These are phyloP conservation scores for Platyscapa corneri DNA, from an alignment of 1,140 invertebrate species.

Conservation along the genomic window DNA sequence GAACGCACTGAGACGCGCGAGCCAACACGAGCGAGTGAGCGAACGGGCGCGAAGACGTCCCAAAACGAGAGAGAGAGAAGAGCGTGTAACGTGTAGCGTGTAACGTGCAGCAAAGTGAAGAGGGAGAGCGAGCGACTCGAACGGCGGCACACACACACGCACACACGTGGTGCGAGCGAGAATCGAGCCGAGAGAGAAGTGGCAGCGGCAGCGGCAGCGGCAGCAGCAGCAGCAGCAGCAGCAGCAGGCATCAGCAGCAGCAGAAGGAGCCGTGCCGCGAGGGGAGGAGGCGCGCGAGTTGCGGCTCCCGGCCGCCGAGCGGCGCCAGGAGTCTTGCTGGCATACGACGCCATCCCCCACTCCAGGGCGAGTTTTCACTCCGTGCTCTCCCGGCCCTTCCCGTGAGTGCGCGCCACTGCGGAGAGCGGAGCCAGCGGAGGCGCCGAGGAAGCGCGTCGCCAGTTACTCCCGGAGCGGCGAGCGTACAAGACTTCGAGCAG, in stretches of 20 bases:
- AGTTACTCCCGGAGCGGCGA: constrained; percentile 52
- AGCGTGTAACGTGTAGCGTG: no score
- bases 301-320: neutral
- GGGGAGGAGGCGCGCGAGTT: neutral
- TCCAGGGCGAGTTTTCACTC: neutral
- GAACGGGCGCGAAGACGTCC: no score
- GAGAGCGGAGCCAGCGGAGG: constrained; percentile 19
- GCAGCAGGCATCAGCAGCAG: no score
- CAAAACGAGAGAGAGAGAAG: no score
- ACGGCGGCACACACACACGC: neutral
- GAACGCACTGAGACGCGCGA: neutral
- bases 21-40: neutral
- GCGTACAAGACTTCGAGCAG: neutral
- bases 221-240: no score
- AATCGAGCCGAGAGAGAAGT: neutral
- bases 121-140: neutral
- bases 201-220: no score
- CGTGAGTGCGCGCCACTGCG: neutral
- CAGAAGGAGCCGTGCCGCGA: no score
- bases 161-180: neutral
- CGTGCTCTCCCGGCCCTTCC: neutral
- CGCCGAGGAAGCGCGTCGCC: constrained; percentile 52
- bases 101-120: no score
- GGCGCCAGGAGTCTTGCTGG: constrained; percentile 40
- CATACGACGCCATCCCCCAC: neutral